These are phyloP conservation scores for Spinibarbus caldwelli DNA, from an alignment of 2,797 vertebrate species.

Conservation along the genomic window DNA sequence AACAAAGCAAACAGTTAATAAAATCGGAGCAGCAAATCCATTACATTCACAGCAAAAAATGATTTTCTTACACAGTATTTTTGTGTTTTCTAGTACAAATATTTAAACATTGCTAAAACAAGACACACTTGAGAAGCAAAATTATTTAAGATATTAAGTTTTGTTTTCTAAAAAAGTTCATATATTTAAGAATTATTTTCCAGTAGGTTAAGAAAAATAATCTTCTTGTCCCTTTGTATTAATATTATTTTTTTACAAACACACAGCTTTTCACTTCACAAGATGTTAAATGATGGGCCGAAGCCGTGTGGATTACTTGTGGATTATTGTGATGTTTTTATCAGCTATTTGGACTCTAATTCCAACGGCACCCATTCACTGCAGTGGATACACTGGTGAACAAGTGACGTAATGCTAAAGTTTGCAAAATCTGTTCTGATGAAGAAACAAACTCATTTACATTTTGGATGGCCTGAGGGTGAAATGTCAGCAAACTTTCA, in stretches of 20 bases:
- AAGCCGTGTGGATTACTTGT: no score
- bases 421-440: not conserved
- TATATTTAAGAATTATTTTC: no score
- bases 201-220: not conserved
- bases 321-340: not conserved
- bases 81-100: not conserved
- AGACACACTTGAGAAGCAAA: not conserved
- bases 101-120: not conserved
- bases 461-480: not conserved
- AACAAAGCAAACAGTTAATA: slow-evolving; percentile 5
- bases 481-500: not conserved
- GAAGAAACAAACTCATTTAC: not conserved
- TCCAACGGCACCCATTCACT: not conserved
- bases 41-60: not conserved
- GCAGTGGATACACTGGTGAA: no score
- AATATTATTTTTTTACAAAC: no score
- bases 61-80: not conserved
- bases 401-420: not conserved
- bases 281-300: no score
- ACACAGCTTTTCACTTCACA: no score
- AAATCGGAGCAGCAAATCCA: not conserved
- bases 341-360: not conserved
- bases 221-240: not conserved
- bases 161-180: not conserved
- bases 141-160: not conserved